Percentiles rank a stretch among this genome's conserved stretches.
Evolutionary conservation across 2,888 invertebrate genomes (phyloP).

Genomic region (Neria commutata): DNA sequence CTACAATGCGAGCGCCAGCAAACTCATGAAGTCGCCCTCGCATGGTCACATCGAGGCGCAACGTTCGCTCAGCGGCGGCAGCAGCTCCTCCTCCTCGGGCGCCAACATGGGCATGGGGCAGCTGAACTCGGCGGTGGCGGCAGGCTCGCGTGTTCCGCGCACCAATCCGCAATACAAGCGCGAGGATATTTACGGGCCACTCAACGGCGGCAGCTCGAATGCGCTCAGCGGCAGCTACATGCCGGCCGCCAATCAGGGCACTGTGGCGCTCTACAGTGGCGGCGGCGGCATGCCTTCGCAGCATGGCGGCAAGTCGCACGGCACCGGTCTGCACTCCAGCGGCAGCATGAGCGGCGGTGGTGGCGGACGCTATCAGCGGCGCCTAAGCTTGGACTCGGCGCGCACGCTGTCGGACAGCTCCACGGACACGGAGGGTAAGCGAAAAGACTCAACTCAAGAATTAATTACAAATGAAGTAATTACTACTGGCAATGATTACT

Average conservation of each 20-base stretch:
- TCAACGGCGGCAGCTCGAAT: conserved; percentile 29
- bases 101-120: conserved; percentile 41
- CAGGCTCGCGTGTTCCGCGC: conserved; percentile 64
- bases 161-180: conserved; percentile 65
- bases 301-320: conserved; percentile 13
- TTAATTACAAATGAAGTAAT: too few species aligned
- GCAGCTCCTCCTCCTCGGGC: conserved; percentile 61
- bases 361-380: conserved; percentile 61
- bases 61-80: conserved; percentile 62
- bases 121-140: conserved; percentile 54
- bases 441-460: too few species aligned
- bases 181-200: conserved; percentile 53
- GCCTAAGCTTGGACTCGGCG: conserved; percentile 75
- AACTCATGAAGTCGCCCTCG: conserved; percentile 33
- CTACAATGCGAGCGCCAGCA: conserved; percentile 20
- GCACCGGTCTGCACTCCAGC: conserved; percentile 24
- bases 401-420: conserved; percentile 75
- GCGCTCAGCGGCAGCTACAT: conserved; percentile 33
- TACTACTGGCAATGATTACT: too few species aligned
- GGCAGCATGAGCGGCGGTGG: conserved; percentile 14
- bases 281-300: conserved; percentile 17
- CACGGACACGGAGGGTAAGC: conserved; percentile 67
- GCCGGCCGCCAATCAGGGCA: conserved; percentile 34
- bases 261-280: conserved; percentile 41
- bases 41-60: conserved; percentile 53